phyloP scores from a whole-genome alignment of 2,113 vertebrate species.

The Thalassarche chlororhynchos region DNA sequence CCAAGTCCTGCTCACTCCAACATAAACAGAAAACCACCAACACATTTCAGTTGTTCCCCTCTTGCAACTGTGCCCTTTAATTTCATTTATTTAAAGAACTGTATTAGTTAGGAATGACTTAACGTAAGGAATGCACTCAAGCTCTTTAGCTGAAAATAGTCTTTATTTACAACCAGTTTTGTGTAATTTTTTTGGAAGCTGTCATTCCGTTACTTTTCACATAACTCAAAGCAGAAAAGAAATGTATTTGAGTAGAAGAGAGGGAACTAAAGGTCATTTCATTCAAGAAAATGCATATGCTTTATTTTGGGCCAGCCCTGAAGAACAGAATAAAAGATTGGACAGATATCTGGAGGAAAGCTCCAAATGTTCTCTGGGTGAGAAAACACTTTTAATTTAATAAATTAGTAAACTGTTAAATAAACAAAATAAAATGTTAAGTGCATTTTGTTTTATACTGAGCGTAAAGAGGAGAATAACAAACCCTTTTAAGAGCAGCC shows the following conservation, averaged over 20 bases:
- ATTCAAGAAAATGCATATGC: not conserved
- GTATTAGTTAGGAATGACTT: not conserved
- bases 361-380: not conserved
- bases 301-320: not conserved
- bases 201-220: not conserved
- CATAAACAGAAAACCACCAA: not conserved
- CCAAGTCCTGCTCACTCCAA: not conserved
- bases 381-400: not conserved
- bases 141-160: conserved; percentile 5
- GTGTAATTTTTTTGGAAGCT: not conserved
- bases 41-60: not conserved
- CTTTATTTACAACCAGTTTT: not conserved
- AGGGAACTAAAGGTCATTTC: not conserved
- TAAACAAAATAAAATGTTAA: not conserved
- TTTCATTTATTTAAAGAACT: not conserved
- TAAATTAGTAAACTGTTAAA: not conserved
- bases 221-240: not conserved
- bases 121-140: not conserved
- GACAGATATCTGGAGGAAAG: not conserved
- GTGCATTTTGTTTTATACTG: not conserved
- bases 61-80: not conserved
- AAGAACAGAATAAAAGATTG: not conserved
- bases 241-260: not conserved
- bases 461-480: not conserved
- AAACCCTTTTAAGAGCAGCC: not conserved